These are phyloP conservation scores for Heliconius hortense DNA, from an alignment of 2,888 invertebrate species.

Conservation along the genomic window DNA sequence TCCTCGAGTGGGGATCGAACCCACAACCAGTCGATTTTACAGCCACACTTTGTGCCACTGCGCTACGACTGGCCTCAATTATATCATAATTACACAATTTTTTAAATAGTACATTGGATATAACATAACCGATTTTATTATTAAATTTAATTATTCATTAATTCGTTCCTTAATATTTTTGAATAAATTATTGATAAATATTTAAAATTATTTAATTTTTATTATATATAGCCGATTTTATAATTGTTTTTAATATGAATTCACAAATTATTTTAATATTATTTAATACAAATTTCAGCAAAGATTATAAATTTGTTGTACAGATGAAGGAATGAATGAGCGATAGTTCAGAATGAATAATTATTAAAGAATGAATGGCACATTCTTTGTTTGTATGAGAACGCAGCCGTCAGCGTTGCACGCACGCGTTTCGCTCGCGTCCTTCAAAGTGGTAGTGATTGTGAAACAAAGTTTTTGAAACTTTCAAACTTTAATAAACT, in stretches of 20 bases:
- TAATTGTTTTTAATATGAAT: neutral
- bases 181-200: constrained; percentile 1
- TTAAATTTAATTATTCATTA: neutral
- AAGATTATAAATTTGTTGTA: neutral
- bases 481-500: constrained; percentile 57
- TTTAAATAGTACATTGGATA: no score
- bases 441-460: constrained; percentile 57
- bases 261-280: no score
- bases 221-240: neutral
- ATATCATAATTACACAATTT: no score
- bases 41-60: no score
- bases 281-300: neutral
- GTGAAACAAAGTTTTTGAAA: constrained; percentile 67
- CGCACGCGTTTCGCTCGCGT: constrained; percentile 56
- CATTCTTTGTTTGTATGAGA: constrained; percentile 37
- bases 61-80: no score
- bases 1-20: no score
- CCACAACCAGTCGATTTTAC: no score
- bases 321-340: constrained; percentile 17
- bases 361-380: constrained; percentile 23
- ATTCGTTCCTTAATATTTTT: neutral
- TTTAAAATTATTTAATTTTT: neutral
- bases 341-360: constrained; percentile 20
- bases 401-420: constrained; percentile 44
- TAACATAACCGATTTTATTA: no score